A percentile compares a stretch with the other conserved stretches of the same genome.
Conservation (phyloP, 2,888 invertebrate genomes). For the Apeira syringaria region DNA sequence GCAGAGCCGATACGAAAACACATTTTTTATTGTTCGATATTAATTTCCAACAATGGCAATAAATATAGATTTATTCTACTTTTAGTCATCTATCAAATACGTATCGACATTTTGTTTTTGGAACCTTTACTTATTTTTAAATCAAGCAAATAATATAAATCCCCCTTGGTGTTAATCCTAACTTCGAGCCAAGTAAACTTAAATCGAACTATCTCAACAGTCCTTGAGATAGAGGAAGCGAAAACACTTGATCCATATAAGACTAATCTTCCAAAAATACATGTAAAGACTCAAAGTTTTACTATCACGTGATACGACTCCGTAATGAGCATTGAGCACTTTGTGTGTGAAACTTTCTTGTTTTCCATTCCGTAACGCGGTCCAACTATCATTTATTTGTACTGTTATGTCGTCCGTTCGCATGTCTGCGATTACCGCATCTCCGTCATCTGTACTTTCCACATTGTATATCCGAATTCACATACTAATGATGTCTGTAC, state of each 20-base stretch:
- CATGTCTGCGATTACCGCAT: slow-evolving; percentile 68
- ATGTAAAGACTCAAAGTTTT: slow-evolving; percentile 19
- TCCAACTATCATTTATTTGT: slow-evolving; percentile 45
- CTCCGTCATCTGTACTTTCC: slow-evolving; percentile 49
- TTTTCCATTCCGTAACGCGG: slow-evolving; percentile 72
- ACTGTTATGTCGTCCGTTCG: slow-evolving; percentile 62
- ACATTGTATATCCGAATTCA: slow-evolving; percentile 35
- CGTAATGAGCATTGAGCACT: slow-evolving; percentile 50
- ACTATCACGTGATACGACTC: slow-evolving; percentile 53
- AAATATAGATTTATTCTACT: too few species aligned
- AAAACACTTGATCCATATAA: slow-evolving; percentile 39
- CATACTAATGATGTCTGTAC: slow-evolving; percentile 38
- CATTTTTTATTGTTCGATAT: too few species aligned
- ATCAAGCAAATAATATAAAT: too few species aligned
- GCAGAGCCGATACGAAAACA: too few species aligned
- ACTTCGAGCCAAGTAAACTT: slow-evolving; percentile 13
- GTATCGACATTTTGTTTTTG: too few species aligned
- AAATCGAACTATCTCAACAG: slow-evolving; percentile 16
- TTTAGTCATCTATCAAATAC: too few species aligned
- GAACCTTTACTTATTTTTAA: too few species aligned
- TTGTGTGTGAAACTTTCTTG: slow-evolving; percentile 64
- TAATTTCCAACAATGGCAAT: too few species aligned
- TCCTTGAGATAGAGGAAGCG: slow-evolving; percentile 47
- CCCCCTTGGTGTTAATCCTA: not conserved
- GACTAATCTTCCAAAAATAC: slow-evolving; percentile 20